A percentile compares a stretch with the other conserved stretches of the same genome.
Conservation (phyloP, 2,888 invertebrate species). For the Ypsolopha sequella region DNA sequence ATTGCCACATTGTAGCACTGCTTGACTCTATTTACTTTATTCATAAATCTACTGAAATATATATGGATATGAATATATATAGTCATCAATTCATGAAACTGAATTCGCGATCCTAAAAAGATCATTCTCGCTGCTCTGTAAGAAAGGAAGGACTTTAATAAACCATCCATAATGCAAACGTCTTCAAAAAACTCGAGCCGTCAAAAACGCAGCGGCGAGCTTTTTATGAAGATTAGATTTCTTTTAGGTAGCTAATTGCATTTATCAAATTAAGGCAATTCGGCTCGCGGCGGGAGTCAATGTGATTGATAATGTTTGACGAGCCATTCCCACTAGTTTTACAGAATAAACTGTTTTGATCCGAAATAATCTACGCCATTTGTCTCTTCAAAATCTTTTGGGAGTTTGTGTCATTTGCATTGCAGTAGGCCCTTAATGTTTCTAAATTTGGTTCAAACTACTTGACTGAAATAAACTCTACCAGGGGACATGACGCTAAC, state of each 20-base stretch:
- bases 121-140: too few relatives aligned
- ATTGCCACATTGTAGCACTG: too few relatives aligned
- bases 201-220: slow-evolving; percentile 48
- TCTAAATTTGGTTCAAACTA: too few relatives aligned
- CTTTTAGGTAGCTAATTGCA: slow-evolving; percentile 70
- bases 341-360: slow-evolving; percentile 68
- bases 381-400: slow-evolving; percentile 25
- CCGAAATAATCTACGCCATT: slow-evolving; percentile 52
- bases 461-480: too few relatives aligned
- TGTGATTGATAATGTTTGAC: slow-evolving; percentile 65
- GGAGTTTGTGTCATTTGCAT: too few relatives aligned
- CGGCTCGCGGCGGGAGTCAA: slow-evolving; percentile 31
- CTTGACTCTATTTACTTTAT: too few relatives aligned
- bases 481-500: too few relatives aligned
- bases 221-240: slow-evolving; percentile 57
- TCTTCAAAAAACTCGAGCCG: slow-evolving; percentile 34
- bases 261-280: slow-evolving; percentile 68
- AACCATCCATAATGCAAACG: slow-evolving; percentile 14
- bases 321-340: slow-evolving; percentile 53
- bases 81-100: too few relatives aligned
- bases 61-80: too few relatives aligned
- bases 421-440: too few relatives aligned
- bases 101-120: too few relatives aligned
- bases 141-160: neutral
- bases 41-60: too few relatives aligned